phyloP scores from a whole-genome alignment of 2,888 invertebrate species.

The Auanema sp. region DNA sequence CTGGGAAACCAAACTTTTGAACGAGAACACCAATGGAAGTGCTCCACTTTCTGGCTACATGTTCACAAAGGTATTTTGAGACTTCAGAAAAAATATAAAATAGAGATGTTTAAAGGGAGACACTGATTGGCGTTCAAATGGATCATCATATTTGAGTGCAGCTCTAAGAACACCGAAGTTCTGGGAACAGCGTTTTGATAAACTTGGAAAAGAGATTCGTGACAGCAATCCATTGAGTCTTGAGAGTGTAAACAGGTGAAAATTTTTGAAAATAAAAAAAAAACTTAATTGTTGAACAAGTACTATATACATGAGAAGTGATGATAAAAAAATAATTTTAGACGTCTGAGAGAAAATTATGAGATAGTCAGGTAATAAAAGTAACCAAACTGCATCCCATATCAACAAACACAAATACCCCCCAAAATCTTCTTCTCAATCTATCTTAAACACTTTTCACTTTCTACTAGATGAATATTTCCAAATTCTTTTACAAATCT shows the following conservation, averaged over 20 bases:
- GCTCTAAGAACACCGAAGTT: constrained; percentile 63
- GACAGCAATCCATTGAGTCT: constrained; percentile 62
- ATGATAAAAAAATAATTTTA: constrained; percentile 6
- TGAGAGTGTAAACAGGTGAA: constrained; percentile 58
- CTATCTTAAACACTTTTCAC: constrained; percentile 3
- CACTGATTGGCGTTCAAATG: constrained; percentile 49
- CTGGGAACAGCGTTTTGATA: constrained; percentile 62
- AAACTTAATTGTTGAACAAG: not conserved
- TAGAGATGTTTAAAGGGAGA: constrained; percentile 28
- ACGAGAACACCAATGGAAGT: constrained; percentile 49
- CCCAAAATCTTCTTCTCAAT: not conserved
- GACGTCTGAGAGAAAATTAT: constrained; percentile 19
- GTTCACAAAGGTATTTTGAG: constrained; percentile 52
- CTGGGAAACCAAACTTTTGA: constrained; percentile 59
- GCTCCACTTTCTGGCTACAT: constrained; percentile 61
- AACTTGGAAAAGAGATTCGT: constrained; percentile 57
- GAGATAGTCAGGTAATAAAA: constrained; percentile 18
- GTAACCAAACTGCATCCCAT: constrained; percentile 9
- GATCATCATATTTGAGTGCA: constrained; percentile 58
- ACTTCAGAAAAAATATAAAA: too few relatives aligned
- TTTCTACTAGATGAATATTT: too few relatives aligned
- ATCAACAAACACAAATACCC: constrained; percentile 9
- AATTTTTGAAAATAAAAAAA: not conserved
- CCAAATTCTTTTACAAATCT: too few relatives aligned
- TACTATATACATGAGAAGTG: not conserved